Evolutionary conservation across 92 coral and sea anemone genomes (phyloP), one percentile per base, ranked within the genome.

Genomic region (Epizoanthus rinbou): DNA sequence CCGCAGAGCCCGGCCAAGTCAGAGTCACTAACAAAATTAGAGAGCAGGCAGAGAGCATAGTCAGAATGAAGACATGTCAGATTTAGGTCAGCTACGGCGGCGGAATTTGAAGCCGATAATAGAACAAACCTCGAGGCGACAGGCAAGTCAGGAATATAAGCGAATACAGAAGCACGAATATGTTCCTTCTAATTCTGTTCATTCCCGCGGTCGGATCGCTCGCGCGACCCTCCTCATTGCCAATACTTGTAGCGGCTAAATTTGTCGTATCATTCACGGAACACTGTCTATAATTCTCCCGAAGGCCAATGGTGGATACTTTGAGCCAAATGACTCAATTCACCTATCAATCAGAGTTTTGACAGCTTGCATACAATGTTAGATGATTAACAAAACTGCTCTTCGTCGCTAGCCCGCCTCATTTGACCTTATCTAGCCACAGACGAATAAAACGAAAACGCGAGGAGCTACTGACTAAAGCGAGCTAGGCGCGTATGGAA

Each of bases 341-440:
- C 95, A 89, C 84, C 95, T 90, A 95, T 95, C 98, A 95, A 95
- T 95, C 98, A 95, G 92, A 87, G 78, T 87, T 87, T 83, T 95
- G 98, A 95, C 98, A 95, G 98, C 87, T 88, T 85, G 60, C 41
- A 92, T 86, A 88, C 94, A 93, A 89, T 87, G 94, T 82, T 86
- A 93, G 92, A 43, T 91, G 88, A 90, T 88, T 93, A 90, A 93
- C 96, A 89, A 88, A 88, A 88, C 92, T 84, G 87, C 75, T 90
- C 78, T 80, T 87, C 64, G 80, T 80, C 83, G 89, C 80, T 69
- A 73, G 66, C 85, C 92, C 88, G 93, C 95, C 91, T 85, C 69
- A 21, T 25, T 75, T 89, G 95, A 87, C 93, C 90, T 75, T 83
- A 80, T 80, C 86, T 83, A 14, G 86, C 68, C 86, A 54, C 69